A percentile compares a stretch with the other conserved stretches of the same genome.
Evolutionary conservation across 2,113 vertebrate species (phyloP).

Genomic region (Nothocercus nigrocapillus): DNA sequence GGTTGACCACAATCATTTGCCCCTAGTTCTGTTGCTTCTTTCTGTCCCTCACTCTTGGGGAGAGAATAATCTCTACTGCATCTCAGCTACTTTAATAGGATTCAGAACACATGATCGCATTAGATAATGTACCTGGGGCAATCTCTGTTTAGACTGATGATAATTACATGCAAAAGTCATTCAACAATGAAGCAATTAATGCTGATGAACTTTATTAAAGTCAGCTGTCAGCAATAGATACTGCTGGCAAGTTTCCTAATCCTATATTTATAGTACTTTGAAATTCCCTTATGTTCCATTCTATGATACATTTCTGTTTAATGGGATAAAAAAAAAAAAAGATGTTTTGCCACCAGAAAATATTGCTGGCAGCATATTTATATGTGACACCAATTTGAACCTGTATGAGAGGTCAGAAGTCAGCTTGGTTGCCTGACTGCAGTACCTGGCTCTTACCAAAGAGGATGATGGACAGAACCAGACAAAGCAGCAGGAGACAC

Average conservation of each 20-base stretch:
- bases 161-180: conserved; percentile 76
- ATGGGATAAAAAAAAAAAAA: conserved; percentile 53
- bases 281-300: conserved; percentile 75
- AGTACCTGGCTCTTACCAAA: conserved; percentile 58
- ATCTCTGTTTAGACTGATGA: conserved; percentile 76
- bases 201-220: conserved; percentile 81
- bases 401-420: conserved; percentile 49
- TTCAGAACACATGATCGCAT: conserved; percentile 62
- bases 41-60: not conserved
- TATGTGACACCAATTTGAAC: conserved; percentile 56
- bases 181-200: conserved; percentile 78
- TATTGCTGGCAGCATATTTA: conserved; percentile 61
- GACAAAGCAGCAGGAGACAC: conserved; percentile 33
- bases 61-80: conserved; percentile 34
- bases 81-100: conserved; percentile 63
- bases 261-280: conserved; percentile 73
- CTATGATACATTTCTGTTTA: conserved; percentile 69
- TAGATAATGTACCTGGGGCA: conserved; percentile 76
- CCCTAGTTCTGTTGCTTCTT: not conserved
- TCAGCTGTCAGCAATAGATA: conserved; percentile 77
- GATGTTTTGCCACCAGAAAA: conserved; percentile 61
- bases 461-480: conserved; percentile 52
- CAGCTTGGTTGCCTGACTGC: conserved; percentile 61
- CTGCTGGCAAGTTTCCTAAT: conserved; percentile 76
- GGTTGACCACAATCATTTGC: not conserved